Base-by-base conservation (phyloP, 2,797 vertebrate genomes). In the Oreonectes daqikongensis region DNA sequence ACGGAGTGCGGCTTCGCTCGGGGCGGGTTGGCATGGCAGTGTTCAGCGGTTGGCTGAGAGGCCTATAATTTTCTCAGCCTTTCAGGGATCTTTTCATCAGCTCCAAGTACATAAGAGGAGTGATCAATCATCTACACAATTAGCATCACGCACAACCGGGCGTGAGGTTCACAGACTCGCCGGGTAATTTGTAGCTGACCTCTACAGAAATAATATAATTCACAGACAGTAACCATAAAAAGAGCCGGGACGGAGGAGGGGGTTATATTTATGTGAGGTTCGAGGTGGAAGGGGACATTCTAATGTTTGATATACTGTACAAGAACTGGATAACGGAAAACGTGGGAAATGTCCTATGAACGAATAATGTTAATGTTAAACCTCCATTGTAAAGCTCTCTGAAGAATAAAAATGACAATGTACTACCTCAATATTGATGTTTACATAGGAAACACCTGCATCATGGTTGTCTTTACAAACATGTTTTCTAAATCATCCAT, bases 31-130 rank as follows among this genome's bases (percentile, higher is more conserved):
- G 87, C 83, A 82, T 85, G 84, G 84, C 81, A 77, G 53, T 81
- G 82, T 81, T 89, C 82, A 68, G 77, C 48, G 46, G 61, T 69
- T 72, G 64, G 88, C 88, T 88, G 88, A 86, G 84, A 86, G 86
- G 85, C 85, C 85, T 89, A 87, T 87, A 82, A 87, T 88, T 88
- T 86, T 87, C 84, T 79, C 86, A 83, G 86, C 82, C 85, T 87
- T 85, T 86, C 68, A 12, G 78, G 82, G 85, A 44, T 79, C 78
- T 87, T 88, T 87, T 92, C 90, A 89, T 88, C 85, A 75, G 85
- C 83, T 82, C 82, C 76, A 85, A 88, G 86, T 85, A 85, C 86
- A 85, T 86, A 61, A 53, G 74, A 82, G 65, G 60, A 40, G 46
- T 61, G 64, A 72, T 79, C 77, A 79, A 65, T 72, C 63, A 69